These are phyloP conservation scores for Chaetorhynchus papuensis DNA, from an alignment of 2,113 vertebrate species.

Conservation along the genomic window DNA sequence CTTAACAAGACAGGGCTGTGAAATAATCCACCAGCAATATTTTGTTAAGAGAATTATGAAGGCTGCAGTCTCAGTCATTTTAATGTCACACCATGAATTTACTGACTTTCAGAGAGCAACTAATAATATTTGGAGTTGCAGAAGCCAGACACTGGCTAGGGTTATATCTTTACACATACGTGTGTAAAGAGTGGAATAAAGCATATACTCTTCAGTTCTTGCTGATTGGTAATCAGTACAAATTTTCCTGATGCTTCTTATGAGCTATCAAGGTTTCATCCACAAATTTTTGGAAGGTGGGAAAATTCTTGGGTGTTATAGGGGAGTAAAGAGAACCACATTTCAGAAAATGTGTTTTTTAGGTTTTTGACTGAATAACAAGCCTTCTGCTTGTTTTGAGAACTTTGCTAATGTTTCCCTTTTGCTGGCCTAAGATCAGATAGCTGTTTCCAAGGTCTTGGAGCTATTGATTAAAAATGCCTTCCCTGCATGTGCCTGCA, in stretches of 20 bases:
- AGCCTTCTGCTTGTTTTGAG: neutral
- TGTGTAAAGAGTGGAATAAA: neutral
- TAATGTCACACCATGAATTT: neutral
- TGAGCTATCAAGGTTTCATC: neutral
- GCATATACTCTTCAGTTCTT: neutral
- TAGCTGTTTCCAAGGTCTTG: neutral
- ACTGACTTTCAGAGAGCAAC: neutral
- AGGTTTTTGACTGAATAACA: neutral
- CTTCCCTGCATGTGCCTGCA: neutral
- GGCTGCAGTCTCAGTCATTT: neutral
- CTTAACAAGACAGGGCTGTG: neutral
- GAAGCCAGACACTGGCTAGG: neutral
- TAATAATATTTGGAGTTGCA: neutral
- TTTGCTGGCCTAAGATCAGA: neutral
- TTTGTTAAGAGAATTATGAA: neutral
- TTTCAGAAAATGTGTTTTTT: neutral
- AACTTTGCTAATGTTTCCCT: neutral
- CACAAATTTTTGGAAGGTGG: neutral
- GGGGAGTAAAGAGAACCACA: neutral
- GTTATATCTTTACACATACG: neutral
- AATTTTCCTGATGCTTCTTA: neutral
- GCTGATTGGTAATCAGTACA: neutral
- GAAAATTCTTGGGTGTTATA: rapidly evolving
- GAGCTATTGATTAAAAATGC: neutral
- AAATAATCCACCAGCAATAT: neutral